A percentile compares a stretch with the other conserved stretches of the same genome.
Evolutionary conservation across 92 coral and sea anemone genomes (phyloP).

Genomic region (Metridium senile): DNA sequence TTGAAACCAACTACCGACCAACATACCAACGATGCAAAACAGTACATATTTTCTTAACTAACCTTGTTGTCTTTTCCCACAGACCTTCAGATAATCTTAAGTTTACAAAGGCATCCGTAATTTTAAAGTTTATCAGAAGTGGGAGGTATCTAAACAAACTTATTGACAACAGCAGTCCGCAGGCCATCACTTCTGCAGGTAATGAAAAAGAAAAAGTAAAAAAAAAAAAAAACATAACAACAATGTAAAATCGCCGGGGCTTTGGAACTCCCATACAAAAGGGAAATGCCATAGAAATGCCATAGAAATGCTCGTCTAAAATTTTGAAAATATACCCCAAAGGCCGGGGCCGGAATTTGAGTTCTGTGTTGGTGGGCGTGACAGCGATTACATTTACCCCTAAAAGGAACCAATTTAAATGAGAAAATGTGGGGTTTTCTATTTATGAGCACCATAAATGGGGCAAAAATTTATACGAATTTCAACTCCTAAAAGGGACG

Average conservation of each 20-base stretch:
- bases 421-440: no score
- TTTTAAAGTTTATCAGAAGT: constrained; percentile 46
- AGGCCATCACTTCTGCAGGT: constrained; percentile 53
- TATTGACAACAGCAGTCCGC: constrained; percentile 36
- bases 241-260: no score
- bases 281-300: neutral
- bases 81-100: constrained; percentile 17
- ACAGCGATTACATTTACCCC: no score
- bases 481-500: no score
- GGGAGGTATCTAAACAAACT: constrained; percentile 55
- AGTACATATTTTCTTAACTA: no score
- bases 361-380: no score
- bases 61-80: neutral
- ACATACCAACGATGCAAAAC: no score
- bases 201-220: neutral
- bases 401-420: no score
- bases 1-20: no score
- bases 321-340: no score
- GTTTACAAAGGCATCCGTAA: constrained; percentile 39
- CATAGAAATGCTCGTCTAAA: neutral
- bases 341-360: neutral
- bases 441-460: no score
- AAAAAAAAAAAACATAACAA: neutral
- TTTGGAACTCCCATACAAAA: neutral
- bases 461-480: no score